Base-by-base conservation (phyloP, 2,113 vertebrate species). In the Lanius ludovicianus region DNA sequence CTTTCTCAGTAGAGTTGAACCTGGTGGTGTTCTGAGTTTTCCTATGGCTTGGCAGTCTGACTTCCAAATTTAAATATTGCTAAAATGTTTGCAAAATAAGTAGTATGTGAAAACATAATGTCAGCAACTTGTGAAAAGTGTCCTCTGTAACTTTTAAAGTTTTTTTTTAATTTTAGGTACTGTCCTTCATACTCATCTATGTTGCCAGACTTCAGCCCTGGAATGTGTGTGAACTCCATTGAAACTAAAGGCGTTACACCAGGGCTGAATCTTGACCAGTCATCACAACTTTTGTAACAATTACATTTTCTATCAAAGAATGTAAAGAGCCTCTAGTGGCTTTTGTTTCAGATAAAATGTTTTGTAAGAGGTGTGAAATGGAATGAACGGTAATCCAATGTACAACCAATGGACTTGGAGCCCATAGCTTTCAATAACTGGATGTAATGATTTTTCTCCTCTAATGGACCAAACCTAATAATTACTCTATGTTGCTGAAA, bases 21-120 rank as follows among this genome's bases (percentile, higher is more conserved):
- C 81, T 10, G 55, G 90, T 91, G 46, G 90, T 91, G 85, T 84
- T 60, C 84, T 75, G 82, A 75, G 63, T 87, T 94, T 96, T 96
- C 80, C 78, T 84, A 49, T 37, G 73, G 59, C 86, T 81, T 91
- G 95, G 80, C 57, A 67, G 46, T 91, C 89, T 96, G 96, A 97
- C 89, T 96, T 96, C 57, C 50, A 74, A 64, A 82, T 94, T 87
- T 80, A 95, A 96, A 95, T 97, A 77, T 96, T 93, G 96, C 81
- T 93, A 67, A 97, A 96, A 87, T 84, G n/a, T 96, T 93, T 94
- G 95, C 92, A 96, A 95, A 97, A 79, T 83, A 70, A 93, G 41
- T 42, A 35, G 21, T 25, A 11, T 78, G 27, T 56, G 71, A 89
- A 93, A 90, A 30, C 35, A 18, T n/a, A 28, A 39, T 2, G 4